phyloP scores from a whole-genome alignment of 2,113 vertebrate species.

The Ptychochromis oligacanthus region DNA sequence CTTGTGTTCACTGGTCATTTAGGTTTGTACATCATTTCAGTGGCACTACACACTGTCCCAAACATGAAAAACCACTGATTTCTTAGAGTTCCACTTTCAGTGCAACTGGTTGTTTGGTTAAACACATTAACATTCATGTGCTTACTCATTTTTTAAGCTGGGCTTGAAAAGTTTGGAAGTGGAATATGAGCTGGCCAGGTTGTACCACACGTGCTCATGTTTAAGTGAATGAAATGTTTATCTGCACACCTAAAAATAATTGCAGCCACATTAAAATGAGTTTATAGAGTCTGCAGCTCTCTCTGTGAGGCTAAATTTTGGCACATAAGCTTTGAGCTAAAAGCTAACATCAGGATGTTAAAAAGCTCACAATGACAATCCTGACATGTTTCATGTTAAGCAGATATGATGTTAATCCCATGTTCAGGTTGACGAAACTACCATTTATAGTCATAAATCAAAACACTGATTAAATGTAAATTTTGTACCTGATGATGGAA shows the following conservation, averaged over 20 bases:
- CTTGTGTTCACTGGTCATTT: not conserved
- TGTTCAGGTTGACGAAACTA: not conserved
- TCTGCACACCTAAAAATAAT: too few relatives aligned
- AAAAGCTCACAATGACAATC: too few relatives aligned
- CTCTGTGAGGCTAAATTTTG: not conserved
- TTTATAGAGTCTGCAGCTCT: not conserved
- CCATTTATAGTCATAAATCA: not conserved
- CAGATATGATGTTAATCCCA: not conserved
- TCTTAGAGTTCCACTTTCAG: not conserved
- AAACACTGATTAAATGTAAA: not conserved
- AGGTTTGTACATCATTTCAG: not conserved
- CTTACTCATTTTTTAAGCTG: not conserved
- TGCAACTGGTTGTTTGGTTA: not conserved
- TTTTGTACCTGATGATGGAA: not conserved
- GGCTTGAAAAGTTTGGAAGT: not conserved
- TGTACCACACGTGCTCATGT: too few relatives aligned
- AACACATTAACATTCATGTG: not conserved
- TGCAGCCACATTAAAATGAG: too few relatives aligned
- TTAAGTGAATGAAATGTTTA: too few relatives aligned
- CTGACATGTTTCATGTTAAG: not conserved
- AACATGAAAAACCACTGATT: not conserved
- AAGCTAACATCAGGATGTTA: not conserved
- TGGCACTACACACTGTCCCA: not conserved
- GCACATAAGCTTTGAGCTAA: not conserved
- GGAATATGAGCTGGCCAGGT: not conserved